A percentile compares a stretch with the other conserved stretches of the same genome.
Evolutionary conservation across 2,113 vertebrate genomes (phyloP).

Genomic region (Clarias macrocephalus): DNA sequence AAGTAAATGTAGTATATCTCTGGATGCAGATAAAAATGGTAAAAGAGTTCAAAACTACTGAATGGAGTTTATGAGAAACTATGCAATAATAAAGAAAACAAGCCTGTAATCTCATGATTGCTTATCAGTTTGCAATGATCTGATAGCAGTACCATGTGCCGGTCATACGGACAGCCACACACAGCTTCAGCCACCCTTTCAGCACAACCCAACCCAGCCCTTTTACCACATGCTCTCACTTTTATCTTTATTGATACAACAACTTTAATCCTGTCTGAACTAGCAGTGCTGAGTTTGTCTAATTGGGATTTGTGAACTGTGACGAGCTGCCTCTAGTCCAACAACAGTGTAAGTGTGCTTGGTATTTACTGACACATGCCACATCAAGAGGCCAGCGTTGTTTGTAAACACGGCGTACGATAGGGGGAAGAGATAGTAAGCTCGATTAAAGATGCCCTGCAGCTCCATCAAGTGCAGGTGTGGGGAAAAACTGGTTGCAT

Average conservation of each 20-base stretch:
- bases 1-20: not conserved
- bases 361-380: constrained; percentile 57
- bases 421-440: constrained; percentile 47
- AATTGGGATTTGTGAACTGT: constrained; percentile 37
- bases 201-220: constrained; percentile 29
- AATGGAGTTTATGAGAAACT: not conserved
- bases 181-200: not conserved
- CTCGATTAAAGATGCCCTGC: constrained; percentile 58
- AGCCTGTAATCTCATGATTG: constrained; percentile 21
- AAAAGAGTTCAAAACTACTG: not conserved
- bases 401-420: constrained; percentile 52
- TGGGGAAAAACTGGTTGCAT: constrained; percentile 46
- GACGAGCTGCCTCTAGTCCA: constrained; percentile 41
- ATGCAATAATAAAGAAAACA: not conserved
- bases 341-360: constrained; percentile 59
- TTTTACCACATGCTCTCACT: constrained; percentile 36
- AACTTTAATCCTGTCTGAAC: constrained; percentile 33
- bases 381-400: constrained; percentile 53
- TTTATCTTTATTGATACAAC: constrained; percentile 54
- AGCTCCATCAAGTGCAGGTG: constrained; percentile 52
- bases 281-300: constrained; percentile 21
- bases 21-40: not conserved
- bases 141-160: constrained; percentile 33
- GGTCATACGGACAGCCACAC: constrained; percentile 22
- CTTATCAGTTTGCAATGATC: constrained; percentile 16